Evolutionary conservation across 53 echinoderm and acorn worm genomes (phyloP), one percentile per base, ranked within the genome.

Genomic region (Henricia sp.): DNA sequence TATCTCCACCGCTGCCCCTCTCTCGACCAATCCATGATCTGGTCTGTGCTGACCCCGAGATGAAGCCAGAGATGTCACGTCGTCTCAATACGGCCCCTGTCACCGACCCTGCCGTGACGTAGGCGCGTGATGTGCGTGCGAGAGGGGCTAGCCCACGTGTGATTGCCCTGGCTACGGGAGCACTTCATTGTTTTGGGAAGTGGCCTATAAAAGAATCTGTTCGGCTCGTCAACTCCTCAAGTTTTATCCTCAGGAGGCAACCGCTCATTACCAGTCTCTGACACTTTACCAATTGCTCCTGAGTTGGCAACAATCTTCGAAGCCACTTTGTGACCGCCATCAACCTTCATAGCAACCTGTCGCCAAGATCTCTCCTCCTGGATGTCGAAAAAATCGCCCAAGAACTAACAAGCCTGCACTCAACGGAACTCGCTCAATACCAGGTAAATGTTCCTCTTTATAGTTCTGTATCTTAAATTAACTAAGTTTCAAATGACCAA

Each of bases 91-190:
- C 28, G 39, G 30, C 41, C 25, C 60, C 77, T 40, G 50, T 80
- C 80, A 80, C 80, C 64, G 33, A 62, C 80, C 80, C 60, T 13
- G 25, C 28, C 80, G 80, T 64, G 80, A 80, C 80, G 80, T 80
- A 63, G 20, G 80, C 46, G 24, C 58, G 75, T 57, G 57, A 58
- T 39, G 44, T 63, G 64, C 35, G 64, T n/a, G 46, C n/a, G 32
- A 64, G 44, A 28, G 77, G 60, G 43, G 60, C n/a, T 12, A 28
- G 46, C 34, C 50, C 80, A 64, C 63, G 75, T 80, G 50, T 63
- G n/a, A 80, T 80, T 33, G 80, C 64, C 64, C 62, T 25, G 34
- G 34, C 17, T 28, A 32, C 46, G 50, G 35, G 64, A n/a, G n/a
- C n/a, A 19, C 4, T n/a, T 1, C 80, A 63, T 80, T 80, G 80